Evolutionary conservation across 2,888 invertebrate species (phyloP).

Genomic region (Congeria kusceri): DNA sequence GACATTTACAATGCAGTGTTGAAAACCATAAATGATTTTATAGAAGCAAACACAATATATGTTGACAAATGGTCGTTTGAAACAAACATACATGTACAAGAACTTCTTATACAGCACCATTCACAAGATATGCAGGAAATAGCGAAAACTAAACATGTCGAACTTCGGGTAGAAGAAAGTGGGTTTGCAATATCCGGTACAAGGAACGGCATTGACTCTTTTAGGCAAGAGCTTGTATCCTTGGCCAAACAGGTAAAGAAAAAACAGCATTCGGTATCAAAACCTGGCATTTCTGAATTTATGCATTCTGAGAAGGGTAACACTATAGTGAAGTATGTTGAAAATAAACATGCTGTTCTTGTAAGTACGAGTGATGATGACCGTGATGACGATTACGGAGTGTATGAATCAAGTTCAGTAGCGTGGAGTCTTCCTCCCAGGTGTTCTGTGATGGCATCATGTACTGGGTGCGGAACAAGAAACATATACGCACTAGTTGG

Average conservation of each 20-base stretch:
- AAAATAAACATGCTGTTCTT: slow-evolving; percentile 8
- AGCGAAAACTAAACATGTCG: slow-evolving; percentile 20
- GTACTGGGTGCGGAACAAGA: slow-evolving; percentile 10
- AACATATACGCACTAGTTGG: slow-evolving; percentile 39
- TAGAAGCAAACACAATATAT: slow-evolving; percentile 49
- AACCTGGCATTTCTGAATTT: slow-evolving; percentile 32
- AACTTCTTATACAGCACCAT: slow-evolving; percentile 50
- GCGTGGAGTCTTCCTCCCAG: too few relatives aligned
- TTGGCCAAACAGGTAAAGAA: slow-evolving; percentile 17
- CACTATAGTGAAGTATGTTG: slow-evolving; percentile 8
- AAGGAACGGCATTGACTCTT: slow-evolving; percentile 21
- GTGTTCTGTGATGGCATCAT: slow-evolving; percentile 6
- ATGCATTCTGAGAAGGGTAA: slow-evolving; percentile 23
- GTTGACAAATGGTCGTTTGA: slow-evolving; percentile 23
- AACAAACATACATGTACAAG: slow-evolving; percentile 21
- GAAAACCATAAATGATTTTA: slow-evolving; percentile 43
- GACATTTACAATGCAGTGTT: slow-evolving; percentile 35
- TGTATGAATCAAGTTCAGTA: neutral
- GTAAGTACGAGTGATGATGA: slow-evolving; percentile 2
- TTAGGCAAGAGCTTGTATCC: slow-evolving; percentile 8
- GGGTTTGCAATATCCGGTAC: slow-evolving; percentile 38
- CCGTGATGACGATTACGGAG: neutral
- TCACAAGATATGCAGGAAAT: slow-evolving; percentile 43
- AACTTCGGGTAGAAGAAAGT: slow-evolving; percentile 23
- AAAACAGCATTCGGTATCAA: slow-evolving; percentile 23